phyloP scores from a whole-genome alignment of 2,888 invertebrate genomes.

The Rotaria sp. region DNA sequence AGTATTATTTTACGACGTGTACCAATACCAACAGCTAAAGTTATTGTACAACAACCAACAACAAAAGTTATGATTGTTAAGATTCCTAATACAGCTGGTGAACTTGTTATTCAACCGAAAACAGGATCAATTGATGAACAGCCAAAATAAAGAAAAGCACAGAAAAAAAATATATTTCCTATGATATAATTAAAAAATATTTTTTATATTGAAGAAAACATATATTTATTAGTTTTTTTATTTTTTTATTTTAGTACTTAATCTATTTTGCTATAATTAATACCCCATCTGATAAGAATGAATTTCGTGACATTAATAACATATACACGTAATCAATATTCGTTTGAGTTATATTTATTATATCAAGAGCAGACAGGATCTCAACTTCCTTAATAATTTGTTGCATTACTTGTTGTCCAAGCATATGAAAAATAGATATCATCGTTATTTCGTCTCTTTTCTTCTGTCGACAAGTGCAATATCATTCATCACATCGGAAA shows the following conservation, averaged over 20 bases:
- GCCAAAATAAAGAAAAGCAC: not conserved
- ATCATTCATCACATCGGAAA: not conserved
- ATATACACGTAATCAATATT: not conserved
- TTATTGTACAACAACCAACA: constrained; percentile 2
- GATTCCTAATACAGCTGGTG: not conserved
- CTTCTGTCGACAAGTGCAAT: not conserved
- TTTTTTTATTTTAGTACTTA: not conserved
- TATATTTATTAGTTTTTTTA: not conserved
- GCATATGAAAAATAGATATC: not conserved
- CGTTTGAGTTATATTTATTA: not conserved
- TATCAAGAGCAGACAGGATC: not conserved
- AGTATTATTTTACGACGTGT: not conserved
- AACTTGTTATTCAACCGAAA: not conserved
- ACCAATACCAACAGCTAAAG: constrained; percentile 25
- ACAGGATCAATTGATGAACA: not conserved
- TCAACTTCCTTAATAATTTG: not conserved
- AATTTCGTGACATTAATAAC: not conserved
- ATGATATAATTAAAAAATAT: no score
- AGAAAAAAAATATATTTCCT: no score
- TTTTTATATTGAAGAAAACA: not conserved
- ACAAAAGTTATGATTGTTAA: constrained; percentile 10
- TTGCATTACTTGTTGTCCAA: not conserved
- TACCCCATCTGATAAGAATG: not conserved
- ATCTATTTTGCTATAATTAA: not conserved
- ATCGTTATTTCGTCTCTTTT: not conserved